Percentiles rank a stretch among this genome's conserved stretches.
Evolutionary conservation across 2,113 vertebrate genomes (phyloP).

Genomic region (Seriola rivoliana): DNA sequence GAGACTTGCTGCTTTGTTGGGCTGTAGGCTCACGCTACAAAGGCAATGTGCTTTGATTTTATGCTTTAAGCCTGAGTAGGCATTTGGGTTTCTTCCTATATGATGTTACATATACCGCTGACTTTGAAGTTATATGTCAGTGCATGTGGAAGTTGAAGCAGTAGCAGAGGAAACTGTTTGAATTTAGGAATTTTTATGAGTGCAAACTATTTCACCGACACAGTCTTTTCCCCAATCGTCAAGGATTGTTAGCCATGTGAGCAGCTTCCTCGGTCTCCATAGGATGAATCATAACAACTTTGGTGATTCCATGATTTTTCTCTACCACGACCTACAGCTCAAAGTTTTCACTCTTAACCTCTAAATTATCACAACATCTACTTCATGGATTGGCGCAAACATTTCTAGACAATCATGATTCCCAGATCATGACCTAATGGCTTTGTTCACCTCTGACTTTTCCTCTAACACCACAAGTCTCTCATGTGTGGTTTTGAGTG

Average conservation of each 20-base stretch:
- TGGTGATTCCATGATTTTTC: background rate
- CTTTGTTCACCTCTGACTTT: background rate
- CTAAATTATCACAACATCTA: background rate
- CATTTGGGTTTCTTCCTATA: background rate
- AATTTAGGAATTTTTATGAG: background rate
- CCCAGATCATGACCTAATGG: background rate
- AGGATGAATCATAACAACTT: background rate
- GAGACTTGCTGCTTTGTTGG: slow-evolving; percentile 23
- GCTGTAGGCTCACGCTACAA: slow-evolving; percentile 12
- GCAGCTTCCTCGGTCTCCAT: background rate
- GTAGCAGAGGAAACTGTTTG: background rate
- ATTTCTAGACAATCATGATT: too few relatives aligned
- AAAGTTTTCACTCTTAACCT: background rate
- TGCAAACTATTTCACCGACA: background rate
- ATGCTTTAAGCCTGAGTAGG: background rate
- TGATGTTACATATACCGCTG: background rate
- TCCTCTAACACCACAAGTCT: background rate
- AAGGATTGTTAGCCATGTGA: background rate
- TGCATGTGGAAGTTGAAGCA: background rate
- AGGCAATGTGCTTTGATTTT: slow-evolving; percentile 31
- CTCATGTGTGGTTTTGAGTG: background rate
- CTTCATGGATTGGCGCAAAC: background rate
- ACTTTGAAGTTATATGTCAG: background rate
- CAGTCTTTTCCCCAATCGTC: background rate
- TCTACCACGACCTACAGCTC: background rate